These are phyloP conservation scores for Dolomedes plantarius DNA, from an alignment of 2,888 invertebrate species.

Conservation along the genomic window DNA sequence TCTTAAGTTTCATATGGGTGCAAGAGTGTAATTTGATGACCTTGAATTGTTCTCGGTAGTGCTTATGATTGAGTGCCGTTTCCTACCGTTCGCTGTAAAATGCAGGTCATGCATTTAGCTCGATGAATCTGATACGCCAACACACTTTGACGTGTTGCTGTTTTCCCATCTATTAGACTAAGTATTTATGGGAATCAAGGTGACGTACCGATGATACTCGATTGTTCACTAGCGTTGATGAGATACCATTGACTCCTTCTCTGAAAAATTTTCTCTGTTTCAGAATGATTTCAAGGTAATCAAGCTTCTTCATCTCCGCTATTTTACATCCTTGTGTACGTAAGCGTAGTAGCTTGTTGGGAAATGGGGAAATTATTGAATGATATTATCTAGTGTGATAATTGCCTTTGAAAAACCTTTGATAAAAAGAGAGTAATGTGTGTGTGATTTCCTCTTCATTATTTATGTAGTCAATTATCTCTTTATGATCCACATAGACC, in stretches of 20 bases:
- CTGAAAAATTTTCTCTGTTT: not conserved
- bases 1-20: no score
- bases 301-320: not conserved
- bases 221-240: not conserved
- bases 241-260: not conserved
- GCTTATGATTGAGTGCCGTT: not conserved
- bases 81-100: not conserved
- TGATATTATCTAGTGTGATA: not conserved
- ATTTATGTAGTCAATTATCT: no score
- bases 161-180: not conserved
- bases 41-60: slow-evolving; percentile 7
- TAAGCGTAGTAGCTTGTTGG: not conserved
- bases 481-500: no score
- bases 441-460: not conserved
- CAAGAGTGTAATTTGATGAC: not conserved
- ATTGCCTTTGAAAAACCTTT: not conserved
- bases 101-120: not conserved
- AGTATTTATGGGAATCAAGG: not conserved
- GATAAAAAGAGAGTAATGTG: not conserved
- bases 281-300: not conserved
- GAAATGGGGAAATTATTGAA: not conserved
- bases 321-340: not conserved
- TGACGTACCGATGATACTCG: not conserved
- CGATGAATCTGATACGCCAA: not conserved
- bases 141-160: no score